Evolutionary conservation across 2,797 vertebrate genomes (phyloP).

Genomic region (Lindbergichthys nudifrons): DNA sequence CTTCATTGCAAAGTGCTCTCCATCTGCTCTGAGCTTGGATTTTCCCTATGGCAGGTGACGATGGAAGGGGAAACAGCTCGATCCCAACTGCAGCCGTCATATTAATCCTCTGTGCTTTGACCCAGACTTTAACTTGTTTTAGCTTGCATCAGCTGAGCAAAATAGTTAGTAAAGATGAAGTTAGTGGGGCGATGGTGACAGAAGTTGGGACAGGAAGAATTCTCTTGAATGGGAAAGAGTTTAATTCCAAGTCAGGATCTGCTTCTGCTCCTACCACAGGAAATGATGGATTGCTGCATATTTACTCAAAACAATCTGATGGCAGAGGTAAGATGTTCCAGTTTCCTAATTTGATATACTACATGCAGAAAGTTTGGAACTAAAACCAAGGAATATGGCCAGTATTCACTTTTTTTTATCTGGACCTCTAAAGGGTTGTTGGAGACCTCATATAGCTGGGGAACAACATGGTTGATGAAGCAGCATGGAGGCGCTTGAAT

Average conservation of each 20-base stretch:
- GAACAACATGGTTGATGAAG: not conserved
- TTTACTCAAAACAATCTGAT: not conserved
- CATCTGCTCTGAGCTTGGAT: fast-evolving
- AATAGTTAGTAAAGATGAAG: not conserved
- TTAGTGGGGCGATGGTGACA: no score
- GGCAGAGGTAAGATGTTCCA: conserved; percentile 11
- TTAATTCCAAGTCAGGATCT: conserved; percentile 1
- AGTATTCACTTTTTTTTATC: not conserved
- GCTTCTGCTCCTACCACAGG: not conserved
- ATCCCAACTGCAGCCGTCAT: conserved; percentile 20
- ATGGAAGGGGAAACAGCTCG: not conserved
- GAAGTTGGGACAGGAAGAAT: conserved; percentile 9
- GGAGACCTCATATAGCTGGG: not conserved
- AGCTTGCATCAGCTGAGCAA: conserved; percentile 3
- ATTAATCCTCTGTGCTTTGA: conserved; percentile 48
- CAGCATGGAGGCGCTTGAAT: conserved; percentile 35
- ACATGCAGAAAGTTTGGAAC: not conserved
- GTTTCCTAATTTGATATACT: not conserved
- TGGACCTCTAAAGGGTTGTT: not conserved
- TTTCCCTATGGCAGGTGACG: conserved; percentile 43
- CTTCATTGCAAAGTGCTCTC: not conserved
- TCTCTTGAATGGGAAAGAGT: conserved; percentile 37
- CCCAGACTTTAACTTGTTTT: conserved; percentile 21
- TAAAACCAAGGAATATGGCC: not conserved
- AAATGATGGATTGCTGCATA: not conserved